Evolutionary conservation across 2,888 invertebrate species (phyloP).

Genomic region (Rotaria sp.): DNA sequence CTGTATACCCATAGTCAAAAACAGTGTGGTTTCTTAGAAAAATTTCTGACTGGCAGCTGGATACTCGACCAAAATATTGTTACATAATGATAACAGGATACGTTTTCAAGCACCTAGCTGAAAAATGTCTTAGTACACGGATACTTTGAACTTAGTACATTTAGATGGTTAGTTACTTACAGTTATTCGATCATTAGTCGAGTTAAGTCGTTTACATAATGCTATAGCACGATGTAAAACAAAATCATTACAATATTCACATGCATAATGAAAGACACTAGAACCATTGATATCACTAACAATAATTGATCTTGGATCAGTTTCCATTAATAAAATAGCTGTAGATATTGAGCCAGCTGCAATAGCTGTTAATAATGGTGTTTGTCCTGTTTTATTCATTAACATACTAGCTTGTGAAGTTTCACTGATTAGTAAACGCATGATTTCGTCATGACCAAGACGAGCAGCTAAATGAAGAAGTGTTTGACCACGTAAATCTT

Average conservation of each 20-base stretch:
- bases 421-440: neutral
- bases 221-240: constrained; percentile 8
- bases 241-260: constrained; percentile 23
- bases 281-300: neutral
- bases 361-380: constrained; percentile 13
- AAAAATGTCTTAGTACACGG: no score
- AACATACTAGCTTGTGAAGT: neutral
- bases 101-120: no score
- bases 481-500: neutral
- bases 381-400: constrained; percentile 1
- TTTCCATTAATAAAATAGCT: neutral
- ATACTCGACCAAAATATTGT: no score
- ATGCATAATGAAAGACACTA: constrained; percentile 10
- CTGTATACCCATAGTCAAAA: no score
- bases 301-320: neutral
- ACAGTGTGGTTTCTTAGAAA: no score
- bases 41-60: no score
- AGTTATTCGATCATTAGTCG: neutral
- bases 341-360: neutral
- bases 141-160: no score
- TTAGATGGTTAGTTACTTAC: no score
- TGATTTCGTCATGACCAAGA: constrained; percentile 16
- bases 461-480: constrained; percentile 14
- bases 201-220: neutral
- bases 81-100: no score